Conservation (phyloP, 2,888 invertebrate genomes). For the Apoda limacodes region DNA sequence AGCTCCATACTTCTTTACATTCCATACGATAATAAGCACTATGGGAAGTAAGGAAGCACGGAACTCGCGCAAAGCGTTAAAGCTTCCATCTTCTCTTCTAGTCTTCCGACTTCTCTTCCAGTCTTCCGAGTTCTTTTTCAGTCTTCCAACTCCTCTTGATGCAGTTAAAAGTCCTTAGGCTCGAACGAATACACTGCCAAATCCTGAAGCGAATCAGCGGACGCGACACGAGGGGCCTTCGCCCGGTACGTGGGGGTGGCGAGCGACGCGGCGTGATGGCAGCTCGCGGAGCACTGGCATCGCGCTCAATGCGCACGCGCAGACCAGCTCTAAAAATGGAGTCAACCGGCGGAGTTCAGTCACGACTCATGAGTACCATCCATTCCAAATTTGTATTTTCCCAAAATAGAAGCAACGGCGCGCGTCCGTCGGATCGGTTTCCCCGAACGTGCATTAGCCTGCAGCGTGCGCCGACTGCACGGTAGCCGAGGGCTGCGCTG, state of each 20-base stretch:
- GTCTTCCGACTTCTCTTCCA: too few relatives aligned
- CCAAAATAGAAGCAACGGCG: conserved; percentile 75
- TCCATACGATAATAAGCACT: conserved; percentile 88
- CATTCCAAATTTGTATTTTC: conserved; percentile 87
- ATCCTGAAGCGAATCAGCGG: too few relatives aligned
- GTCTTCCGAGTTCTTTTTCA: too few relatives aligned
- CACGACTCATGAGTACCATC: conserved; percentile 66
- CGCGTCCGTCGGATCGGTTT: conserved; percentile 66
- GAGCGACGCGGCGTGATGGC: conserved; percentile 61
- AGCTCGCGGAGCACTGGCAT: conserved; percentile 60
- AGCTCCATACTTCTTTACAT: conserved; percentile 98
- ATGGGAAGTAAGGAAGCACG: conserved; percentile 98
- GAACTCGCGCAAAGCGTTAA: conserved; percentile 76
- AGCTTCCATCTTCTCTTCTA: conserved; percentile 43
- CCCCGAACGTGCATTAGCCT: conserved; percentile 63
- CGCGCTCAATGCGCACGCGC: conserved; percentile 62
- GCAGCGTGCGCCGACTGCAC: conserved; percentile 45
- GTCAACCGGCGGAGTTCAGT: conserved; percentile 64
- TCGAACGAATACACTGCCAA: too few relatives aligned
- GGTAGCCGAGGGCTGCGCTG: conserved; percentile 32
- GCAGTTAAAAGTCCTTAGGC: too few relatives aligned
- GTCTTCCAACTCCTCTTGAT: too few relatives aligned
- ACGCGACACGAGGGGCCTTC: too few relatives aligned
- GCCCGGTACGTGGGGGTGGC: too few relatives aligned
- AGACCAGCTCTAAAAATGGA: conserved; percentile 69